These are phyloP conservation scores for Microcebus griseorufus DNA, from an alignment of 2,113 vertebrate genomes.

Conservation along the genomic window DNA sequence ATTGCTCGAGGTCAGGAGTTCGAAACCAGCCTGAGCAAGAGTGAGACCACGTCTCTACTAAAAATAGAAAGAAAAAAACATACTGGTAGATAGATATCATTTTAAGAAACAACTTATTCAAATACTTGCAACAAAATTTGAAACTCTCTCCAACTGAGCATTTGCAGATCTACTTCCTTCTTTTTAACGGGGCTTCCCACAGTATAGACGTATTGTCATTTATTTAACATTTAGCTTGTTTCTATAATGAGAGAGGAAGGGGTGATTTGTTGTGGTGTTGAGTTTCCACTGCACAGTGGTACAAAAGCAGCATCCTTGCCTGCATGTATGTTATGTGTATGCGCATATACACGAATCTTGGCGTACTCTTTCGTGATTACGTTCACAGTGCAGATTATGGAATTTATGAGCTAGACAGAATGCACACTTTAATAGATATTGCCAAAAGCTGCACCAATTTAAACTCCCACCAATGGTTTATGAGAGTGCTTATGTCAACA, in stretches of 20 bases:
- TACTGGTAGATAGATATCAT: not conserved
- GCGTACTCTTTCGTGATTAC: not conserved
- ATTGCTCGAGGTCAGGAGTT: too few species aligned
- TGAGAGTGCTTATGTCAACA: not conserved
- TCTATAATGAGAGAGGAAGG: not conserved
- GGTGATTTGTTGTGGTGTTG: not conserved
- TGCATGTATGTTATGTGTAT: too few species aligned
- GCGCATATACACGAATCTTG: not conserved
- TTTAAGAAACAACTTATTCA: not conserved
- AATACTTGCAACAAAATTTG: not conserved
- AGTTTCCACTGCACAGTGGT: not conserved
- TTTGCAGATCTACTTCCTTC: not conserved
- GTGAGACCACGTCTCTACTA: too few species aligned
- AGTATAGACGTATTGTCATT: not conserved
- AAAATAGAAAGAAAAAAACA: not conserved
- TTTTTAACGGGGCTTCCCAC: not conserved
- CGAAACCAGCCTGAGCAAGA: too few species aligned
- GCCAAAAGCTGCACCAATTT: not conserved
- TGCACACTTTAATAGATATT: not conserved
- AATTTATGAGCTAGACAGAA: not conserved
- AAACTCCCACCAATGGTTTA: constrained; percentile 42
- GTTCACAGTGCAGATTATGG: not conserved
- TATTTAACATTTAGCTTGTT: not conserved
- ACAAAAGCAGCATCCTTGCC: not conserved
- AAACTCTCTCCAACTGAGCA: not conserved